phyloP scores from a whole-genome alignment of 30 jellyfish, hydroid and myxozoan genomes.

The Mastigias papua region DNA sequence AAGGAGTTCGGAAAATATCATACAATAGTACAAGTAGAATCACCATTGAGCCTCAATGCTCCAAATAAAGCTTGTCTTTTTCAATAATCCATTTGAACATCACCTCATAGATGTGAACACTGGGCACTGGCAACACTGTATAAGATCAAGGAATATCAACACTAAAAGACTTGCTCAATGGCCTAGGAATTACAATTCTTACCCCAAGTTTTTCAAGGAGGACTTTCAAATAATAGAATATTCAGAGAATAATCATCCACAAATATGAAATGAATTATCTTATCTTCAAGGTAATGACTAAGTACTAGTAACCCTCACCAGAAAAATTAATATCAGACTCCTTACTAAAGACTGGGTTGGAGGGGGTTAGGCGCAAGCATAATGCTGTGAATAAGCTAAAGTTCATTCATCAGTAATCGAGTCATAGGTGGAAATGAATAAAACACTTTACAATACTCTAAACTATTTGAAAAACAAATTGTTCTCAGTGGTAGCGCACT shows the following conservation, averaged over 20 bases:
- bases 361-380: no score
- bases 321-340: no score
- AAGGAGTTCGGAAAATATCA: background rate
- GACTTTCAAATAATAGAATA: background rate
- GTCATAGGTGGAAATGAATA: no score
- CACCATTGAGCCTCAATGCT: background rate
- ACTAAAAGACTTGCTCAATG: background rate
- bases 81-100: background rate
- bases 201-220: background rate
- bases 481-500: background rate
- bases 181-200: background rate
- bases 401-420: no score
- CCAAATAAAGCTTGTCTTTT: background rate
- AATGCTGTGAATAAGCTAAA: no score
- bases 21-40: background rate
- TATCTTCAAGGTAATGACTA: background rate
- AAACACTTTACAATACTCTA: background rate
- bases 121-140: background rate
- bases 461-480: background rate
- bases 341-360: no score
- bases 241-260: background rate
- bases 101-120: background rate
- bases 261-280: background rate
- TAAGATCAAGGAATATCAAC: slow-evolving; percentile 4
- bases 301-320: background rate